Evolutionary conservation across 2,888 invertebrate species (phyloP), one percentile per base, ranked within the genome.

Genomic region (Hofmannophila pseudospretella): DNA sequence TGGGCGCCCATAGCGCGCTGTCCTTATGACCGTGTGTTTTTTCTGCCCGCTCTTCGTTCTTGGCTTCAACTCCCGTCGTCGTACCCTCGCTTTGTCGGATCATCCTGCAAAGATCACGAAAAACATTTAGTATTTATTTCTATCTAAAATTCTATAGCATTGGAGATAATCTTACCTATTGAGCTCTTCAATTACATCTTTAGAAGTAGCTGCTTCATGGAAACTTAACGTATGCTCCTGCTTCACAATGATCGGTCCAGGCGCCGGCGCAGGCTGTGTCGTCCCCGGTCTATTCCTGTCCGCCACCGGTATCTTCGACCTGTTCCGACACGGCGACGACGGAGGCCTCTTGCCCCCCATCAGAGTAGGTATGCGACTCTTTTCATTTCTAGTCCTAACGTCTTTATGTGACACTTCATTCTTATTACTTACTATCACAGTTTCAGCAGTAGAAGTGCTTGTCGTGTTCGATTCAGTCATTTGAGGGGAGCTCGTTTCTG

Each of bases 121-220:
- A 3, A 13, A n/a, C n/a, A 16, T 30, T 30, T 16, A 3, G 14
- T 7, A 16, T n/a, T 14, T 16, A 16, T 5, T n/a, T 22, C 9
- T 7, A 16, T 32, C 20, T 22, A 31, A 12, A 12, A 13, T 9
- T n/a, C 3, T 16, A 23, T n/a, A 23, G 1, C 3, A 20, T 28
- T 37, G n/a, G 35, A 27, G 10, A 27, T 32, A 22, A 33, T 36
- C 55, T 59, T 41, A 84, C 88, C 88, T 88, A 65, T 93, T 93
- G 10, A 93, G 79, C 60, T 93, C 93, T 55, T 93, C 93, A 51
- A 93, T 93, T 36, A 93, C 92, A 64, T 93, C 93, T 62, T 93
- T 93, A 28, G 92, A 92, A 23, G 93, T 92, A 8, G 93, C 92
- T 43, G 91, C 88, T 60, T 93, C 92, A 55, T 92, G 92, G 61